Conservation (phyloP, 2,888 invertebrate species). For the Drosophila vallismaia region DNA sequence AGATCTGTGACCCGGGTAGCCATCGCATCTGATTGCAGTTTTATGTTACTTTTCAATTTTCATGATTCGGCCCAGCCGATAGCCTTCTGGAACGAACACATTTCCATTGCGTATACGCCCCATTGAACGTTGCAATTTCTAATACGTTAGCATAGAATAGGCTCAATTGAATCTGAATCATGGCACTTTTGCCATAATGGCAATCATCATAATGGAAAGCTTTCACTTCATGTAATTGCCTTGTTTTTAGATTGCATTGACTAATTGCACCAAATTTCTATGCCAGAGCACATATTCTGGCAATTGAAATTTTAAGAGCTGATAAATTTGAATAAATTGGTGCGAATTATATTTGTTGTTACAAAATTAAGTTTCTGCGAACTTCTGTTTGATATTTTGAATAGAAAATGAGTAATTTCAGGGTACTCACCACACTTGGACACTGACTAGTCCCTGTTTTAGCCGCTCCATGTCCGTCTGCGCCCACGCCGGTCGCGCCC, state of each 20-base stretch:
- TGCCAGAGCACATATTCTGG: background rate
- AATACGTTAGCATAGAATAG: slow-evolving; percentile 1
- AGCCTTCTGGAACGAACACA: slow-evolving; percentile 4
- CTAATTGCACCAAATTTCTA: background rate
- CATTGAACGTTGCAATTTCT: slow-evolving; percentile 19
- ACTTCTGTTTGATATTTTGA: background rate
- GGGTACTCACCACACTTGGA: slow-evolving; percentile 90
- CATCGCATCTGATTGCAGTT: slow-evolving; percentile 51
- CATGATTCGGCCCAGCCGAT: slow-evolving; percentile 31
- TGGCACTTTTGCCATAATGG: slow-evolving; percentile 1
- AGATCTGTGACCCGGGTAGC: slow-evolving; percentile 46
- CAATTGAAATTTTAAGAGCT: background rate
- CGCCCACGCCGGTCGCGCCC: slow-evolving; percentile 94
- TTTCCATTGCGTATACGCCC: slow-evolving; percentile 29
- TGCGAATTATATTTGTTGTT: background rate
- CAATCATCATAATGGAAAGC: background rate
- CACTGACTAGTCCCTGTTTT: slow-evolving; percentile 92
- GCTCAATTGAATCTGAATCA: slow-evolving; percentile 15
- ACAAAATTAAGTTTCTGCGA: background rate
- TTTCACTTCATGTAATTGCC: slow-evolving; percentile 2
- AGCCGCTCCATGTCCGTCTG: slow-evolving; percentile 96
- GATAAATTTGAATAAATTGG: background rate
- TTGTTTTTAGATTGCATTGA: background rate
- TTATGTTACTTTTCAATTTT: slow-evolving; percentile 54
- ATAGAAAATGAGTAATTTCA: background rate